Evolutionary conservation across 92 coral and sea anemone species (phyloP).

Genomic region (Porites divaricata): DNA sequence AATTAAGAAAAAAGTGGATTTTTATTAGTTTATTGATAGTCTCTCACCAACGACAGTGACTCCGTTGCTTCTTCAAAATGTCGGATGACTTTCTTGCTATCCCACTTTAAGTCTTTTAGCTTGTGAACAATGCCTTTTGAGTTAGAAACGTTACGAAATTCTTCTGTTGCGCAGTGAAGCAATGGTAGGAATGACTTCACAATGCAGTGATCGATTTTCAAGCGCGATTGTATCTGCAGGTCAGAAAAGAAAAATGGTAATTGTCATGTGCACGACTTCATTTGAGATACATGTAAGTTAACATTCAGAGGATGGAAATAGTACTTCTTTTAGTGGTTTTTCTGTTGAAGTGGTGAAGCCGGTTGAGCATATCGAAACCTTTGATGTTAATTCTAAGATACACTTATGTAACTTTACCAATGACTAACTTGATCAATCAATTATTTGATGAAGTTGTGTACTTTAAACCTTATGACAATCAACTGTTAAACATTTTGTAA

Average conservation of each 20-base stretch:
- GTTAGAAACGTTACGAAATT: background rate
- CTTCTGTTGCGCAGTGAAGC: background rate
- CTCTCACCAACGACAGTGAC: background rate
- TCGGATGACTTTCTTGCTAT: background rate
- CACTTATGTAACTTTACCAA: no score
- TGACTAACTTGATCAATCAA: background rate
- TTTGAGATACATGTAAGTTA: background rate
- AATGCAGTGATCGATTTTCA: background rate
- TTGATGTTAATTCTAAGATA: no score
- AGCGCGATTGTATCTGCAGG: background rate
- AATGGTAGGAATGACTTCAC: background rate
- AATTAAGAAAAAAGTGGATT: background rate
- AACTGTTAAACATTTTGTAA: background rate
- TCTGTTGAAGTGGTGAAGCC: no score
- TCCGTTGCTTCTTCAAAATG: background rate
- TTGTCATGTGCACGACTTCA: background rate
- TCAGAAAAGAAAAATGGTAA: background rate
- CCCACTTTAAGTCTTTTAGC: conserved; percentile 6
- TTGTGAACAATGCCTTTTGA: conserved; percentile 9
- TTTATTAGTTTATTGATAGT: no score
- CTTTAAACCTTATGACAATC: no score
- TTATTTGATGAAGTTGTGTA: no score
- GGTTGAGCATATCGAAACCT: no score
- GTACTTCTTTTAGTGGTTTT: no score
- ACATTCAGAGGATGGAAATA: background rate